Percentiles rank a stretch among this genome's conserved stretches.
Conservation (phyloP, 2,113 vertebrate species). For the Meleagris gallopavo region DNA sequence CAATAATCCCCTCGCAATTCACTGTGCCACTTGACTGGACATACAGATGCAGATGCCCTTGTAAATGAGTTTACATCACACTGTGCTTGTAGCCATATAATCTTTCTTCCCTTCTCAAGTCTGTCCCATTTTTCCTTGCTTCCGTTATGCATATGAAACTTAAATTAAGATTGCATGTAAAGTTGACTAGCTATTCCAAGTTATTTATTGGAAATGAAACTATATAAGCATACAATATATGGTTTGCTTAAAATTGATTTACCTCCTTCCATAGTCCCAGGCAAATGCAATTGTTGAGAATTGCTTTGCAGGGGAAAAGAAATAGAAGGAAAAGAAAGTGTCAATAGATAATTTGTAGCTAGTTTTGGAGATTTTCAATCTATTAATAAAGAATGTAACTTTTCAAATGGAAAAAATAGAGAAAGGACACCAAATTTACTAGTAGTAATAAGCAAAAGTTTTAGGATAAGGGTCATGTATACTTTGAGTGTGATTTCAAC, state of each 20-base stretch:
- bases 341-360: not conserved
- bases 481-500: not conserved
- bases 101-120: conserved; percentile 50
- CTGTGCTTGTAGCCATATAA: conserved; percentile 60
- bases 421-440: not conserved
- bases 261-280: not conserved
- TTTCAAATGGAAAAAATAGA: not conserved
- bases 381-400: not conserved
- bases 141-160: conserved; percentile 54
- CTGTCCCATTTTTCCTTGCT: conserved; percentile 44
- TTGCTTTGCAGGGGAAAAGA: not conserved
- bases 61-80: conserved; percentile 62
- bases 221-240: conserved; percentile 61
- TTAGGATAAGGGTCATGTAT: not conserved
- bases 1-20: conserved; percentile 64
- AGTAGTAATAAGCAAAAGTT: not conserved
- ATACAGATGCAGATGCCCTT: conserved; percentile 67
- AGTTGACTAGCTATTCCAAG: conserved; percentile 59
- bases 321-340: not conserved
- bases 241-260: conserved; percentile 68
- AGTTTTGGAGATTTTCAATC: not conserved
- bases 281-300: conserved; percentile 25
- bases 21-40: conserved; percentile 67
- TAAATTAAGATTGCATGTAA: conserved; percentile 67
- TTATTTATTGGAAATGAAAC: conserved; percentile 71